Conservation (phyloP, 2,113 vertebrate species). For the Hippolais icterina region DNA sequence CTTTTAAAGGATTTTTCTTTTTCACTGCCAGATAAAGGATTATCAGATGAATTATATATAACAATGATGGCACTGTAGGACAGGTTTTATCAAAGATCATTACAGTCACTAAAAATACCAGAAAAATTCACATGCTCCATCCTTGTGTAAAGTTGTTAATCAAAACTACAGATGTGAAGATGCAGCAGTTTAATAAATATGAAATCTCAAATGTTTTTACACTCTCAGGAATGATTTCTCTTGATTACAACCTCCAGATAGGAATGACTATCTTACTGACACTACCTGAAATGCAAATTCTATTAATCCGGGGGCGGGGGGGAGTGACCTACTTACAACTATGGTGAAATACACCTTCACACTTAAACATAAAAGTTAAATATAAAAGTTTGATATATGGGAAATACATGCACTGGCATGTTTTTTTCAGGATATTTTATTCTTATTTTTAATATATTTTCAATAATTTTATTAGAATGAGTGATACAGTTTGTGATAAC, state of each 20-base stretch:
- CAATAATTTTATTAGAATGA: background rate
- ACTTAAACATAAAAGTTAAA: background rate
- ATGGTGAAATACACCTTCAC: background rate
- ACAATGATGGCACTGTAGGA: background rate
- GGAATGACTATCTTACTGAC: background rate
- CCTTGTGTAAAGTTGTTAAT: background rate
- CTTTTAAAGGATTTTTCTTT: background rate
- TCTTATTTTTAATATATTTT: background rate
- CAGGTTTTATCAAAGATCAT: slow-evolving; percentile 33
- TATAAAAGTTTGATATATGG: background rate
- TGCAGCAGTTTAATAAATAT: background rate
- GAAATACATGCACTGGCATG: background rate
- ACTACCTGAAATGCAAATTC: background rate
- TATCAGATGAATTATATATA: slow-evolving; percentile 21
- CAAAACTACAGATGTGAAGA: background rate
- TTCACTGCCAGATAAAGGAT: background rate
- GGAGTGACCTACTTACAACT: background rate
- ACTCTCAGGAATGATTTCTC: background rate
- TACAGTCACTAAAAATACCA: slow-evolving; percentile 28
- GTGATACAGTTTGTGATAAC: background rate
- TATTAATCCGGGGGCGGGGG: background rate
- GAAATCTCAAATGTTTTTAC: background rate
- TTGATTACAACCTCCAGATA: background rate
- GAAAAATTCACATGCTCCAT: background rate
- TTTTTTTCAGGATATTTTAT: background rate